Evolutionary conservation across 2,113 vertebrate genomes (phyloP).

Genomic region (Puffinus mauretanicus): DNA sequence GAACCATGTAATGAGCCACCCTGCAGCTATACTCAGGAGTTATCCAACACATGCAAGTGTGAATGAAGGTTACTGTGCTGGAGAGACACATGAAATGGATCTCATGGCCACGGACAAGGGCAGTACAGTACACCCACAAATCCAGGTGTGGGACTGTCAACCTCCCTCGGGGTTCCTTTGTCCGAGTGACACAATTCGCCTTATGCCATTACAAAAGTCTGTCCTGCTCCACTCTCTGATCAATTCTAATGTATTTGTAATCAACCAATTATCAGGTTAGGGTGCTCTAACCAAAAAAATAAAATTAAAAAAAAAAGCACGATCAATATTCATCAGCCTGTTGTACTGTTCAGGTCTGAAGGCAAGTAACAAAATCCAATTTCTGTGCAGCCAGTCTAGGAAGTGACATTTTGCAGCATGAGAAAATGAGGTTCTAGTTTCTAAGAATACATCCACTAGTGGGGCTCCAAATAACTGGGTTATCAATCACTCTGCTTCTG

Average conservation of each 20-base stretch:
- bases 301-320: not conserved
- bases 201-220: not conserved
- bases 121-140: not conserved
- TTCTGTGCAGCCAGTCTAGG: not conserved
- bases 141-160: not conserved
- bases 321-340: slow-evolving; percentile 28
- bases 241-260: not conserved
- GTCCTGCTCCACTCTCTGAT: not conserved
- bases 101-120: not conserved
- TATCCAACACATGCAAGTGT: slow-evolving; percentile 6
- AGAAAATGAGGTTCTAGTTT: slow-evolving; percentile 38
- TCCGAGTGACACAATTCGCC: accelerated
- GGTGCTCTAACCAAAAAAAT: not conserved
- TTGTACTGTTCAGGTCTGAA: not conserved
- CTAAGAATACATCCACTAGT: slow-evolving; percentile 23
- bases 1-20: slow-evolving; percentile 53
- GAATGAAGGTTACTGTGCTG: slow-evolving; percentile 26
- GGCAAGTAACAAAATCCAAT: slow-evolving; percentile 18
- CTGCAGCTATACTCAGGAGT: slow-evolving; percentile 32
- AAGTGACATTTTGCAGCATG: slow-evolving; percentile 21
- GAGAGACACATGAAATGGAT: not conserved
- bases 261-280: not conserved
- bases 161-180: not conserved
- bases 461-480: slow-evolving; percentile 9
- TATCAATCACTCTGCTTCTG: slow-evolving; percentile 38